phyloP scores from a whole-genome alignment of 2,888 invertebrate genomes.

The Xestobium rufovillosum region DNA sequence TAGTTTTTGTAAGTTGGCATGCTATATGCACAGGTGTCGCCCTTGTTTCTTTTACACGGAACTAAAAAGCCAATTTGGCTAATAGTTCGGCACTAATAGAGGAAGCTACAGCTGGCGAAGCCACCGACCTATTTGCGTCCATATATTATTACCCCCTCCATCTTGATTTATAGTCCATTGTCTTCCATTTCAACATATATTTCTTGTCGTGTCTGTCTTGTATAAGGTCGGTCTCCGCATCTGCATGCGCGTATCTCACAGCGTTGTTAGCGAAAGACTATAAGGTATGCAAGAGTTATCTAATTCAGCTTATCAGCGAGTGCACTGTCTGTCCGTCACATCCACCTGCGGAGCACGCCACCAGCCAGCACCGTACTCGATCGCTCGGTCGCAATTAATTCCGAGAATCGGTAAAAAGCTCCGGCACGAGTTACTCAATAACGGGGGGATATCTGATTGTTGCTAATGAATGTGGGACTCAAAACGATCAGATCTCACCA shows the following conservation, averaged over 20 bases:
- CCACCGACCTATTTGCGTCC: too few relatives aligned
- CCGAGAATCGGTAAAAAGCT: slow-evolving; percentile 28
- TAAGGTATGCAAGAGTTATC: not conserved
- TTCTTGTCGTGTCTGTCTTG: too few relatives aligned
- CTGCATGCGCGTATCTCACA: not conserved
- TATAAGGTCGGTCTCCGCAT: not conserved
- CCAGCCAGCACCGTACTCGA: slow-evolving; percentile 25
- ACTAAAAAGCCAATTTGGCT: too few relatives aligned
- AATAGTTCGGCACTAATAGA: too few relatives aligned
- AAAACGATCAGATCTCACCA: slow-evolving; percentile 2
- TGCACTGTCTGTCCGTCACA: slow-evolving; percentile 1
- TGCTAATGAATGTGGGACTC: slow-evolving; percentile 39
- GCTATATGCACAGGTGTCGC: too few relatives aligned
- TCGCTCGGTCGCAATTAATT: slow-evolving; percentile 28
- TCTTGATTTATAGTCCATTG: too few relatives aligned
- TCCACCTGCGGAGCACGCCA: slow-evolving; percentile 1
- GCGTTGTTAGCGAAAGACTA: too few relatives aligned
- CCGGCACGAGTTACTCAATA: slow-evolving; percentile 25
- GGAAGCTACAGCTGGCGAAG: too few relatives aligned
- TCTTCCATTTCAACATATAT: too few relatives aligned
- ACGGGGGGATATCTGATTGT: slow-evolving; percentile 35
- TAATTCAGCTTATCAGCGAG: not conserved
- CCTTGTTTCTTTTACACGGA: too few relatives aligned
- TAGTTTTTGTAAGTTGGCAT: too few relatives aligned
- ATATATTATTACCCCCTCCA: too few relatives aligned